Percentiles rank a stretch among this genome's conserved stretches.
Conservation (phyloP, 2,113 vertebrate species). For the Lonchura striata region DNA sequence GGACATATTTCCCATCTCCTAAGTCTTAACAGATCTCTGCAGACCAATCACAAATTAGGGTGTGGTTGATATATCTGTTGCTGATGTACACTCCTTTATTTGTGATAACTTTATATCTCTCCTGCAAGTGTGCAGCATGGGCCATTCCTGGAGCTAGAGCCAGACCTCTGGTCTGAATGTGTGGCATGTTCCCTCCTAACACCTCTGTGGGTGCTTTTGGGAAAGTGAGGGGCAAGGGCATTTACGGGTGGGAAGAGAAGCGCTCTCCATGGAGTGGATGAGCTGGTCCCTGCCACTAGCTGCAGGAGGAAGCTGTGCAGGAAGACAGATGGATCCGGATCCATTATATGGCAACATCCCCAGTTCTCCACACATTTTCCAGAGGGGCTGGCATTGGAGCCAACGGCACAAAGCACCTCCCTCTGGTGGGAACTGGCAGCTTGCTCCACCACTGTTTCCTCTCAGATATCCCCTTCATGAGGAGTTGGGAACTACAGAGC, state of each 20-base stretch:
- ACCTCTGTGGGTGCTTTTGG: not conserved
- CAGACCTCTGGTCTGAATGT: not conserved
- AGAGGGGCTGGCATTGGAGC: not conserved
- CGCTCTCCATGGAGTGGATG: not conserved
- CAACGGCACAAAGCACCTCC: not conserved
- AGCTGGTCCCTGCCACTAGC: not conserved
- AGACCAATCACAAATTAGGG: not conserved
- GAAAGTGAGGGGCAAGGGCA: not conserved
- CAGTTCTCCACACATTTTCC: not conserved
- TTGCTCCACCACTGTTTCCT: not conserved
- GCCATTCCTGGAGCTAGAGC: not conserved
- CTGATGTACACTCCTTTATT: not conserved
- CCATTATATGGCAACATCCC: not conserved
- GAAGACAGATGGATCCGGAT: not conserved
- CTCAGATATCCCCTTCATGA: not conserved
- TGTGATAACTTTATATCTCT: not conserved
- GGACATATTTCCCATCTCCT: not conserved
- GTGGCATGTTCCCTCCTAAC: not conserved
- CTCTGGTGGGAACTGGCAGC: not conserved
- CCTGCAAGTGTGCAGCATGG: not conserved
- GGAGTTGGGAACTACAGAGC: not conserved
- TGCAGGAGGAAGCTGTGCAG: not conserved
- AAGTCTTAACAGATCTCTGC: not conserved
- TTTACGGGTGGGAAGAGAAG: not conserved
- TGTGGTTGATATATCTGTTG: not conserved